phyloP scores from a whole-genome alignment of 2,113 vertebrate species.

The Corythaeola cristata region DNA sequence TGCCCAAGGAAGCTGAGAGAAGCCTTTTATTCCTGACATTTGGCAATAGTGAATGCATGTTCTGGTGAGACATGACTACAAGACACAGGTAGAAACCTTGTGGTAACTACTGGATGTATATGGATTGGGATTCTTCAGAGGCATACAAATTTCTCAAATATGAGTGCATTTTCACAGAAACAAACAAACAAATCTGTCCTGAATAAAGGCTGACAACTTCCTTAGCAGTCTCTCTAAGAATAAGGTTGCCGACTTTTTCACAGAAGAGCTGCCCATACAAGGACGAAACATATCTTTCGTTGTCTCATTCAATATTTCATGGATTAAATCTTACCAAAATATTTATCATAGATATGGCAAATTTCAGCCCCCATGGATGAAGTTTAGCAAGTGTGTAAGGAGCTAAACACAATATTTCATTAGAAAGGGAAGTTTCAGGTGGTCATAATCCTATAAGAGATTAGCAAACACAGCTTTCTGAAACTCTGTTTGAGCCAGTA shows the following conservation, averaged over 20 bases:
- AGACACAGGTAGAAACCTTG: not conserved
- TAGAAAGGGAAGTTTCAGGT: not conserved
- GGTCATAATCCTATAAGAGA: not conserved
- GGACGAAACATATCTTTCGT: not conserved
- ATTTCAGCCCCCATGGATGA: not conserved
- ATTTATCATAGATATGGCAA: not conserved
- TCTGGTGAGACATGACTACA: not conserved
- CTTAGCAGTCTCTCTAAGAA: not conserved
- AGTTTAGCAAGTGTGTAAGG: not conserved
- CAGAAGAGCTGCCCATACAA: not conserved
- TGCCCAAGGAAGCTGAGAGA: not conserved
- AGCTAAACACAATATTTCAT: not conserved
- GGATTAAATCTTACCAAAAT: not conserved
- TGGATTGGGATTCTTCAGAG: not conserved
- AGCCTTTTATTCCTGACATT: not conserved
- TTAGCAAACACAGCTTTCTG: not conserved
- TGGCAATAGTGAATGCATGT: accelerated
- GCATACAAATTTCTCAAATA: not conserved
- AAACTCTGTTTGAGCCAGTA: not conserved
- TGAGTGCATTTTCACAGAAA: not conserved
- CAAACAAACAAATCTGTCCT: not conserved
- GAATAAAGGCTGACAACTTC: not conserved
- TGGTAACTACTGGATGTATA: accelerated
- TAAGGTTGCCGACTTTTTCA: not conserved
- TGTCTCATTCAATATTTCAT: not conserved